A percentile compares a stretch with the other conserved stretches of the same genome.
Evolutionary conservation across 2,888 invertebrate species (phyloP).

Genomic region (Hirtodrosophila confusa): DNA sequence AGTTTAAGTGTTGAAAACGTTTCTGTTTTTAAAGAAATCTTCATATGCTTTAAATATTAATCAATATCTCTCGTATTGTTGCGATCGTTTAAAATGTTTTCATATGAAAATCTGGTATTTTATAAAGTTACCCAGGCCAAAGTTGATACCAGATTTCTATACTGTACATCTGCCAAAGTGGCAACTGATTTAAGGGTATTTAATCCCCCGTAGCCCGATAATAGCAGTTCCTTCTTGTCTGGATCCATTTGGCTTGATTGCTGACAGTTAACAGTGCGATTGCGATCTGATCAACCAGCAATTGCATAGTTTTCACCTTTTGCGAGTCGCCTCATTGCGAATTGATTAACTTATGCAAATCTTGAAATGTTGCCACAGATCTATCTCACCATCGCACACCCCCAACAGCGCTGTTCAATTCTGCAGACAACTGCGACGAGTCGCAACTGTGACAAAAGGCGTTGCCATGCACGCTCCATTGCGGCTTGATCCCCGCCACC

Average conservation of each 20-base stretch:
- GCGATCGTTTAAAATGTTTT: too few relatives aligned
- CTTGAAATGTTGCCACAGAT: slow-evolving; percentile 59
- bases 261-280: slow-evolving; percentile 61
- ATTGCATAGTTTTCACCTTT: slow-evolving; percentile 71
- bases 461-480: slow-evolving; percentile 72
- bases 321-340: slow-evolving; percentile 66
- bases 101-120: too few relatives aligned
- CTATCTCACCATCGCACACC: slow-evolving; percentile 34
- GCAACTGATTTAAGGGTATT: too few relatives aligned
- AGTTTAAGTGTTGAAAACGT: too few relatives aligned
- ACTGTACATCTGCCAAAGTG: too few relatives aligned
- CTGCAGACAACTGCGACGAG: slow-evolving; percentile 22
- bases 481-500: too few relatives aligned
- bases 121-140: too few relatives aligned
- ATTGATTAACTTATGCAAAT: slow-evolving; percentile 83
- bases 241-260: slow-evolving; percentile 57
- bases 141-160: too few relatives aligned
- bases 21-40: too few relatives aligned
- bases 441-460: slow-evolving; percentile 76
- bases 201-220: too few relatives aligned
- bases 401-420: slow-evolving; percentile 29
- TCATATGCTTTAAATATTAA: too few relatives aligned
- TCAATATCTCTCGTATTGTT: too few relatives aligned
- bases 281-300: slow-evolving; percentile 45
- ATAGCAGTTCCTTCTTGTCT: neutral